These are phyloP conservation scores for Pantala flavescens DNA, from an alignment of 1,140 invertebrate species.

Conservation along the genomic window DNA sequence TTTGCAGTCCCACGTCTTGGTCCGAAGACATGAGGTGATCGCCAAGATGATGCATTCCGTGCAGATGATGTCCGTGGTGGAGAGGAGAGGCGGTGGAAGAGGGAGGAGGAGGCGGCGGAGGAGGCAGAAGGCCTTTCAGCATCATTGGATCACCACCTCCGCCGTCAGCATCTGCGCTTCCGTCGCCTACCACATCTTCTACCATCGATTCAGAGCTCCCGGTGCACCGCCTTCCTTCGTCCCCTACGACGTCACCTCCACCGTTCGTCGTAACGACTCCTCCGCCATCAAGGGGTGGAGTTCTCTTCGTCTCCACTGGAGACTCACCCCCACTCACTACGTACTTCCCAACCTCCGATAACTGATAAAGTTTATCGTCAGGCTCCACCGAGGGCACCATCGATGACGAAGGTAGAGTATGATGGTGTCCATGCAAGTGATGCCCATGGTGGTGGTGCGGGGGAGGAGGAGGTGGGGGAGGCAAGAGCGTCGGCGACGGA, in stretches of 20 bases:
- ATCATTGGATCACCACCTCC: slow-evolving; percentile 23
- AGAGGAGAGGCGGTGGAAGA: background rate
- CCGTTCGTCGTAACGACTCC: slow-evolving; percentile 15
- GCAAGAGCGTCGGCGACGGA: background rate
- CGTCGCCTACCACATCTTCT: slow-evolving; percentile 33
- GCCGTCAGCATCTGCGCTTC: slow-evolving; percentile 31
- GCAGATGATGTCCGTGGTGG: slow-evolving; percentile 18
- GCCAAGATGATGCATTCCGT: slow-evolving; percentile 26
- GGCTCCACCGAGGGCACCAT: slow-evolving; percentile 35
- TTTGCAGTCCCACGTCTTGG: too few relatives aligned
- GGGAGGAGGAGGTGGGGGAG: background rate
- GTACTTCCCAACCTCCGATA: slow-evolving; percentile 35
- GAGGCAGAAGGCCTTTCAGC: slow-evolving; percentile 35
- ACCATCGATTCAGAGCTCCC: slow-evolving; percentile 36
- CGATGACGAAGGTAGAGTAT: slow-evolving; percentile 17
- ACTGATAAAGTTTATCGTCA: slow-evolving; percentile 51
- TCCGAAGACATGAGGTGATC: too few relatives aligned
- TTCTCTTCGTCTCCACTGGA: background rate
- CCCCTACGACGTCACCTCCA: slow-evolving; percentile 37
- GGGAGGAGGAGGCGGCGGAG: slow-evolving; percentile 30
- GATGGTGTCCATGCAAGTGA: background rate
- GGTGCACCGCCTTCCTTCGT: slow-evolving; percentile 42
- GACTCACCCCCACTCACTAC: background rate
- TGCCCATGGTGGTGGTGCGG: slow-evolving; percentile 10
- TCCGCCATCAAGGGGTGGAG: background rate